Base-by-base conservation (phyloP, 2,888 invertebrate genomes). In the Eurois occulta region DNA sequence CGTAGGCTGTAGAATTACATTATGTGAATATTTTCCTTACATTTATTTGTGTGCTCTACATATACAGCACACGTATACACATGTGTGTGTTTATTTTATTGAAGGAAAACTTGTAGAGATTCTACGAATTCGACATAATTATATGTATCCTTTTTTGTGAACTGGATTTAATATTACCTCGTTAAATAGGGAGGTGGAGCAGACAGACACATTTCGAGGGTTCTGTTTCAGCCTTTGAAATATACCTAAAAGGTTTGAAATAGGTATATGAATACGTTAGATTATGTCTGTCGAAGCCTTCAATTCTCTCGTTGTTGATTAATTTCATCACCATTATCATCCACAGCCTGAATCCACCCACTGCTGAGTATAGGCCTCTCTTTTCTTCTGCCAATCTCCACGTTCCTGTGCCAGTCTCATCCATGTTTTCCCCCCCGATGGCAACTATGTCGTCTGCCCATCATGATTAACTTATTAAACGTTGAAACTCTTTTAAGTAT, bases 1-100 rank as follows among this genome's bases (percentile, higher is more conserved):
- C 28, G 64, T 75, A 75, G 35, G 68, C 64, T 65, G 28, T 75
- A 48, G 55, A 81, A 58, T 65, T 32, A 74, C 13, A 28, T 43
- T 38, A 62, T 55, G 16, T 64, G 16, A 73, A 74, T 75, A 58
- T 69, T 58, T 62, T 64, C 28, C 6, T 80, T 67, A 78, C 28
- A 52, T 52, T 67, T 67, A 16, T 74, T 55, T 55, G 43, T 69
- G 24, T 65, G 28, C 18, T 60, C 18, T 28, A 66, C 41, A 58
- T 18, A 68, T 68, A 43, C 43, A 43, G 43, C 4, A 43, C 43
- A 43, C 43, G 13, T 43, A 13, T 13, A 43, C 1, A 13, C 13
- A 43, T 16, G 16, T 43, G 13, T 43, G 43, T 43, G 43, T 43
- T 48, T 64, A 81, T 80, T 75, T 38, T 58, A 65, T 24, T 41